Percentiles rank a stretch among this genome's conserved stretches.
Conservation (phyloP, 1,140 invertebrate genomes). For the Euwallacea similis region DNA sequence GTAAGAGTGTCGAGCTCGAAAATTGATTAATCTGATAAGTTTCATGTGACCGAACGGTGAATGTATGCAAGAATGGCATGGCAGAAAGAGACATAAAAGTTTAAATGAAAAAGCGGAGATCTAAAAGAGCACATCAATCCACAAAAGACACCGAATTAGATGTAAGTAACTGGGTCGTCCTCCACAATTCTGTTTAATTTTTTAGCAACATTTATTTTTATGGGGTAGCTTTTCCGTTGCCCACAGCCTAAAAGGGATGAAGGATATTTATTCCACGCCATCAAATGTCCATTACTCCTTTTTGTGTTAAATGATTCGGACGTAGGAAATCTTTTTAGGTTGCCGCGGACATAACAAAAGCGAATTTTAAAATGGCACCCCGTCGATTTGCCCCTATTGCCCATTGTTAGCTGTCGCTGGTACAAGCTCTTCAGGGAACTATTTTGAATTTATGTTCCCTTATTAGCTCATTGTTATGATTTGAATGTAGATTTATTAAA, state of each 20-base stretch:
- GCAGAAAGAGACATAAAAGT: not conserved
- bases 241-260: slow-evolving; percentile 20
- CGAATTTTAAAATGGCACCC: slow-evolving; percentile 31
- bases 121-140: slow-evolving; percentile 16
- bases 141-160: slow-evolving; percentile 24
- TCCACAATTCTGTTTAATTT: slow-evolving; percentile 21
- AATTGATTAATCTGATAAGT: too few species aligned
- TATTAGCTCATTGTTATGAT: not conserved
- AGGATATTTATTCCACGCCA: slow-evolving; percentile 32
- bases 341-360: slow-evolving; percentile 25
- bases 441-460: slow-evolving; percentile 8
- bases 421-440: not conserved
- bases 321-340: slow-evolving; percentile 28
- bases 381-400: slow-evolving; percentile 18
- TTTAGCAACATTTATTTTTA: slow-evolving; percentile 34
- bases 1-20: too few species aligned
- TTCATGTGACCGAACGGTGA: too few species aligned
- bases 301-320: slow-evolving; percentile 34
- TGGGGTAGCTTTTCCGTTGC: not conserved
- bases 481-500: not conserved
- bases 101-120: slow-evolving; percentile 12
- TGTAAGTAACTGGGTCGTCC: slow-evolving; percentile 17
- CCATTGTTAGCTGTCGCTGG: slow-evolving; percentile 17
- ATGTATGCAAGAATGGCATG: too few species aligned
- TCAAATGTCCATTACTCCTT: slow-evolving; percentile 35